Evolutionary conservation across 30 jellyfish, hydroid and myxozoan genomes (phyloP), one percentile per base, ranked within the genome.

Genomic region (Hydractinia symbiolongicarpus): DNA sequence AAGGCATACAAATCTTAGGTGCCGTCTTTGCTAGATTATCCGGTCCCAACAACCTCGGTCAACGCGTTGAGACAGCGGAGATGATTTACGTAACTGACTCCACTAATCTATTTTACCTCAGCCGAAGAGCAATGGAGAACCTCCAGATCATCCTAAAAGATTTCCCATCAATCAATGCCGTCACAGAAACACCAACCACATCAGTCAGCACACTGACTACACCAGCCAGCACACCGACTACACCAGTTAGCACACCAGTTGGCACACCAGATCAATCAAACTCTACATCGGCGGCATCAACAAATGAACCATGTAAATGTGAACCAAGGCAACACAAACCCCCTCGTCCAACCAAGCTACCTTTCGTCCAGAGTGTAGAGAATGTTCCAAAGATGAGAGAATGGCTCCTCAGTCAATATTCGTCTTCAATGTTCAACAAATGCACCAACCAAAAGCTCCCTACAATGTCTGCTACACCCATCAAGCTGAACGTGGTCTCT

Each of bases 1-100:
- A n/a, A n/a, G n/a, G n/a, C n/a, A n/a, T n/a, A n/a, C n/a, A n/a
- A n/a, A n/a, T n/a, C n/a, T n/a, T n/a, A n/a, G n/a, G n/a, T 10
- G 68, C 68, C 10, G 68, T 57, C n/a, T 57, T 57, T 57, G 68
- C 68, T n/a, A 57, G 68, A n/a, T n/a, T 57, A n/a, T 57, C 68
- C 68, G 68, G 68, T 57, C 10, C 68, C 10, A 57, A n/a, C 68
- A 57, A 57, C 68, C 68, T 57, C n/a, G 68, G 68, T 57, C 68
- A 57, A 57, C n/a, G 68, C 68, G n/a, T 57, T 57, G 68, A 57
- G 68, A 57, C 68, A 57, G 68, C 68, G 13, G n/a, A 57, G 68
- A 57, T 57, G 68, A 57, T 57, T 57, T 57, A 57, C 68, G n/a
- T 57, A 10, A 57, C 68, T 57, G 68, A 10, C n/a, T 57, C 68